Evolutionary conservation across 2,888 invertebrate genomes (phyloP), one percentile per base, ranked within the genome.

Genomic region (Anaspis maculata): DNA sequence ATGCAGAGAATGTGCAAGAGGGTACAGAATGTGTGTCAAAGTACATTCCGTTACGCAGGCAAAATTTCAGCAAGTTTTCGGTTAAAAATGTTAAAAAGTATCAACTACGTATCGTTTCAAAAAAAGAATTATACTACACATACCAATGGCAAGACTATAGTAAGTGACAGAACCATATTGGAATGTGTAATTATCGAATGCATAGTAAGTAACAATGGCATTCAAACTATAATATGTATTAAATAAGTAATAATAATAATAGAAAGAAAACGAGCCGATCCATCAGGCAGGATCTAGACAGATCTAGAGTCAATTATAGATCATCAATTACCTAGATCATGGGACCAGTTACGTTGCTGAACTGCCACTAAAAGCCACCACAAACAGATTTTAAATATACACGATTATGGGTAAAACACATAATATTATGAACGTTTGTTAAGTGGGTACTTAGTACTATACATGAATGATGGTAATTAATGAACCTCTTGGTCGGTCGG

Each of bases 331-430:
- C 73, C 73, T 73, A 72, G 65, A 64, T 73, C 73, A 59, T 71
- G 70, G 68, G 71, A 70, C 72, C 72, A 72, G 68, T 71, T 72
- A 68, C 72, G 72, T 61, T 72, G 72, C 67, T 71, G 72, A 63
- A 70, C 70, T 66, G 72, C 72, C 72, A 73, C 73, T 72, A 72
- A 65, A n/a, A 66, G 61, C 60, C 59, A 61, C 57, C 56, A 61
- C 55, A 61, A 60, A 61, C 49, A 54, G 28, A 34, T 34, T 34
- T 33, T 34, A n/a, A n/a, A n/a, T n/a, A n/a, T n/a, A n/a, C n/a
- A n/a, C n/a, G n/a, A n/a, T n/a, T 34, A 22, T 19, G 19, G 5
- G 9, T 6, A 6, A 19, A 9, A 19, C 5, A 6, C 19, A 9
- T 19, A 6, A 19, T 5, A 19, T 9, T 6, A 19, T 19, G 6